Evolutionary conservation across 37 sponge, comb jelly and placozoan genomes (phyloP).

Genomic region (Agelas oroides): DNA sequence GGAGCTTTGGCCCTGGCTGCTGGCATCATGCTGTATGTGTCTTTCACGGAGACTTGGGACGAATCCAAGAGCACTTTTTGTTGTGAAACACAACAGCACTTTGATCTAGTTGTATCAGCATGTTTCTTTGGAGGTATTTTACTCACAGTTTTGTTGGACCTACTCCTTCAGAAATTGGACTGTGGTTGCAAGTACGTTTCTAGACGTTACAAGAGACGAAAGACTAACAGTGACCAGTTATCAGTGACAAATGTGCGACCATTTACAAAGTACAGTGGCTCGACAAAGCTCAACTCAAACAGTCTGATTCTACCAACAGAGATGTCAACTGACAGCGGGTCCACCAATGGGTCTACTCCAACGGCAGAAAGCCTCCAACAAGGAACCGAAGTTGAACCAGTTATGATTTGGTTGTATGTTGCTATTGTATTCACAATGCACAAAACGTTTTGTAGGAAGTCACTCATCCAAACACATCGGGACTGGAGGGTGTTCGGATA

Average conservation of each 20-base stretch:
- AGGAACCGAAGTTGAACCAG: not conserved
- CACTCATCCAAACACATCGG: too few relatives aligned
- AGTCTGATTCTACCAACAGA: not conserved
- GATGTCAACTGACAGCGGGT: not conserved
- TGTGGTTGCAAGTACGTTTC: slow-evolving; percentile 28
- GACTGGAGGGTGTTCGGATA: too few relatives aligned
- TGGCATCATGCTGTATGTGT: slow-evolving; percentile 79
- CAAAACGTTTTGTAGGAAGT: too few relatives aligned
- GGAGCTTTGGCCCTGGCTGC: slow-evolving; percentile 60
- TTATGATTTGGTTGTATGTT: too few relatives aligned
- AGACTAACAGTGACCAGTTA: too few relatives aligned
- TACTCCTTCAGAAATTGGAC: slow-evolving; percentile 44
- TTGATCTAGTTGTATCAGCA: slow-evolving; percentile 10
- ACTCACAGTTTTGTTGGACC: slow-evolving; percentile 55
- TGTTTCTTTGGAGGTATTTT: slow-evolving; percentile 78
- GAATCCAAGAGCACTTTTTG: slow-evolving; percentile 63
- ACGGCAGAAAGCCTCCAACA: not conserved
- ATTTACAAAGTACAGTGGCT: too few relatives aligned
- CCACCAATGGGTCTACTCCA: slow-evolving; percentile 16
- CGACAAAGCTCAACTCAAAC: not conserved
- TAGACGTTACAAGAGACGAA: too few relatives aligned
- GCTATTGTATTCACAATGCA: too few relatives aligned
- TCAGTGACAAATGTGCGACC: too few relatives aligned
- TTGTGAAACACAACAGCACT: slow-evolving; percentile 43
- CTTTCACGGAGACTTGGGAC: slow-evolving; percentile 66